phyloP scores from a whole-genome alignment of 2,888 invertebrate species.

The Epicampocera succincta region DNA sequence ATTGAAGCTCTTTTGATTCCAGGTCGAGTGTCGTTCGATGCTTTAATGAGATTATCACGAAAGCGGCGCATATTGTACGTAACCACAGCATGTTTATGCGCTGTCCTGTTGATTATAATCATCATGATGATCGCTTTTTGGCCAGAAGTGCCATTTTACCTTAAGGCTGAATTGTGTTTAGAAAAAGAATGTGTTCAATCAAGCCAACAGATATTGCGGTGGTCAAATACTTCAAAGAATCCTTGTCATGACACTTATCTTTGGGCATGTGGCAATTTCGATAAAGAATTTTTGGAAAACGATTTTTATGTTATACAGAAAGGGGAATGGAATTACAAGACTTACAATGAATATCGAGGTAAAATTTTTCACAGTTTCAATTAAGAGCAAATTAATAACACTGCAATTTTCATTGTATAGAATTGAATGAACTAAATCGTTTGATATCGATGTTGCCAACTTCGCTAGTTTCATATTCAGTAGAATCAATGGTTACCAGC shows the following conservation, averaged over 20 bases:
- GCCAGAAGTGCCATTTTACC: slow-evolving; percentile 80
- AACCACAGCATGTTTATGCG: slow-evolving; percentile 78
- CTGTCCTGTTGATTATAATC: slow-evolving; percentile 78
- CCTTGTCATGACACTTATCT: slow-evolving; percentile 80
- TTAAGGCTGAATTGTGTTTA: slow-evolving; percentile 79
- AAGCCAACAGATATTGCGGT: slow-evolving; percentile 79
- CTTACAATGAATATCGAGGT: slow-evolving; percentile 81
- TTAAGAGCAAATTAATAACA: slow-evolving; percentile 1
- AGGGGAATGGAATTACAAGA: slow-evolving; percentile 81
- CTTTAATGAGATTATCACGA: slow-evolving; percentile 78
- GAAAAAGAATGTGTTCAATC: slow-evolving; percentile 80
- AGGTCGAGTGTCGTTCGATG: slow-evolving; percentile 79
- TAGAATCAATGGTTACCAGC: slow-evolving; percentile 79
- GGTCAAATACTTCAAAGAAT: slow-evolving; percentile 79
- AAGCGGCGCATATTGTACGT: slow-evolving; percentile 79
- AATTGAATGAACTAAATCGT: slow-evolving; percentile 79
- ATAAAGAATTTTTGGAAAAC: slow-evolving; percentile 77
- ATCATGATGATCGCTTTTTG: slow-evolving; percentile 79
- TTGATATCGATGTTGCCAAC: slow-evolving; percentile 80
- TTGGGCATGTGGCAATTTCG: slow-evolving; percentile 81
- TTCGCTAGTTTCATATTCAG: slow-evolving; percentile 76
- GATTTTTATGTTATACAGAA: slow-evolving; percentile 80
- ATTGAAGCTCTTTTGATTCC: slow-evolving; percentile 77
- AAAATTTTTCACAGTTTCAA: slow-evolving; percentile 36
- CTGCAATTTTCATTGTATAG: slow-evolving; percentile 69